Evolutionary conservation across 2,888 invertebrate species (phyloP).

Genomic region (Gastrophysa polygoni): DNA sequence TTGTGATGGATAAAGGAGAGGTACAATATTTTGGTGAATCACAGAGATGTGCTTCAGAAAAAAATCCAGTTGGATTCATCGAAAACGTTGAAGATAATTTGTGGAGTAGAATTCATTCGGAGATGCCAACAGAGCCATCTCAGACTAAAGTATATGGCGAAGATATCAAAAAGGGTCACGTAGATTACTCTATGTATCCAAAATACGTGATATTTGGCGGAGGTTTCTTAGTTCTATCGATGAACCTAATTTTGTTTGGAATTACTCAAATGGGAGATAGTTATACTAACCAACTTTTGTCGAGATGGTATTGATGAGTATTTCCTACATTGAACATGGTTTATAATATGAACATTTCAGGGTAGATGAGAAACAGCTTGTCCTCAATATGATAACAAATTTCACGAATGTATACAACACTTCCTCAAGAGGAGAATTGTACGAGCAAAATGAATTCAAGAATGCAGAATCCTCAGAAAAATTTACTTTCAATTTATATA

Average conservation of each 20-base stretch:
- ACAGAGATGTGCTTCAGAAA: conserved; percentile 59
- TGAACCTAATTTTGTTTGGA: conserved; percentile 34
- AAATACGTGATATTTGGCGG: conserved; percentile 46
- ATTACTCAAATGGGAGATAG: conserved; percentile 41
- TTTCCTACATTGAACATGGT: too few species aligned
- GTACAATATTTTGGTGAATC: conserved; percentile 68
- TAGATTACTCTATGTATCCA: conserved; percentile 42
- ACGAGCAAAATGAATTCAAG: conserved; percentile 18
- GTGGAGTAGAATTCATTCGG: conserved; percentile 29
- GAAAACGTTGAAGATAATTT: conserved; percentile 48
- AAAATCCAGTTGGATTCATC: conserved; percentile 55
- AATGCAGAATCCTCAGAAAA: conserved; percentile 20
- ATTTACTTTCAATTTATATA: conserved; percentile 36
- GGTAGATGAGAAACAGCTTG: conserved; percentile 38
- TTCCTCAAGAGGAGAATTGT: background rate
- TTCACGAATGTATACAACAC: background rate
- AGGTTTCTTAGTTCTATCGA: conserved; percentile 36
- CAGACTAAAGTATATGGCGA: conserved; percentile 45
- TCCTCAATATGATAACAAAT: conserved; percentile 28
- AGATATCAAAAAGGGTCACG: conserved; percentile 44
- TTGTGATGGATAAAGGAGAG: conserved; percentile 55
- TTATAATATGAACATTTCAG: too few species aligned
- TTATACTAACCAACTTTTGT: conserved; percentile 42
- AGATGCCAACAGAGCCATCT: conserved; percentile 32
- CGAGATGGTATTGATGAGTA: conserved; percentile 38